A percentile compares a stretch with the other conserved stretches of the same genome.
These are phyloP conservation scores for Pollenia amentaria DNA, from an alignment of 2,888 invertebrate species.

Conservation along the genomic window DNA sequence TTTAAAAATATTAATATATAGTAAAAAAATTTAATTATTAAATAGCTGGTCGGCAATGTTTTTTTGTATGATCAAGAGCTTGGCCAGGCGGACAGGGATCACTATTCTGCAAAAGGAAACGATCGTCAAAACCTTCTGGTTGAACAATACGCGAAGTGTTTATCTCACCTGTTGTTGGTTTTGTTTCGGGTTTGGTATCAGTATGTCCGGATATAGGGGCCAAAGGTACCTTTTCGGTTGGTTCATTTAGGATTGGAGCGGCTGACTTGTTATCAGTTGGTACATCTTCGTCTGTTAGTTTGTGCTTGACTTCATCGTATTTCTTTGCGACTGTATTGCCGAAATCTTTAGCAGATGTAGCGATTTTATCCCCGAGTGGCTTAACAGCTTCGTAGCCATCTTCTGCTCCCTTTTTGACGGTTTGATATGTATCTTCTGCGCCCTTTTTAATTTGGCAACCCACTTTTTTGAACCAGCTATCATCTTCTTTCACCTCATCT, in stretches of 20 bases:
- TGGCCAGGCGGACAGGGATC: slow-evolving; percentile 74
- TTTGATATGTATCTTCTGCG: slow-evolving; percentile 79
- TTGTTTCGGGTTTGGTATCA: slow-evolving; percentile 53
- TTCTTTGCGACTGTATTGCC: slow-evolving; percentile 79
- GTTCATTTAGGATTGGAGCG: slow-evolving; percentile 70
- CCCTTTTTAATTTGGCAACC: slow-evolving; percentile 81
- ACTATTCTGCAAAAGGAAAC: slow-evolving; percentile 77
- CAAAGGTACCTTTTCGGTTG: slow-evolving; percentile 80
- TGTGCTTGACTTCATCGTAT: slow-evolving; percentile 81
- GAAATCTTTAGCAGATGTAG: slow-evolving; percentile 80
- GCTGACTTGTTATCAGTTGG: slow-evolving; percentile 32
- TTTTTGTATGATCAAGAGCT: slow-evolving; percentile 72
- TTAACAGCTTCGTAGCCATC: slow-evolving; percentile 79
- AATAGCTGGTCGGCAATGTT: slow-evolving; percentile 66
- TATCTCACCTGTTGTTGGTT: slow-evolving; percentile 74
- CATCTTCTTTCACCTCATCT: slow-evolving; percentile 59
- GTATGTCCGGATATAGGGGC: slow-evolving; percentile 76
- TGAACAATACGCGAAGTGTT: slow-evolving; percentile 41
- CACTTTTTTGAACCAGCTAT: slow-evolving; percentile 80
- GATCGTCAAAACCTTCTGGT: slow-evolving; percentile 76
- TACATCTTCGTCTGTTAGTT: slow-evolving; percentile 77
- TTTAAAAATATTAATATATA: slow-evolving; percentile 4
- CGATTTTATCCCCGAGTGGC: slow-evolving; percentile 80
- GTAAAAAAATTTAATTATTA: slow-evolving; percentile 26
- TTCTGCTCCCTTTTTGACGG: slow-evolving; percentile 81